Conservation (phyloP, 2,113 vertebrate genomes). For the Phalacrocorax pelagicus region DNA sequence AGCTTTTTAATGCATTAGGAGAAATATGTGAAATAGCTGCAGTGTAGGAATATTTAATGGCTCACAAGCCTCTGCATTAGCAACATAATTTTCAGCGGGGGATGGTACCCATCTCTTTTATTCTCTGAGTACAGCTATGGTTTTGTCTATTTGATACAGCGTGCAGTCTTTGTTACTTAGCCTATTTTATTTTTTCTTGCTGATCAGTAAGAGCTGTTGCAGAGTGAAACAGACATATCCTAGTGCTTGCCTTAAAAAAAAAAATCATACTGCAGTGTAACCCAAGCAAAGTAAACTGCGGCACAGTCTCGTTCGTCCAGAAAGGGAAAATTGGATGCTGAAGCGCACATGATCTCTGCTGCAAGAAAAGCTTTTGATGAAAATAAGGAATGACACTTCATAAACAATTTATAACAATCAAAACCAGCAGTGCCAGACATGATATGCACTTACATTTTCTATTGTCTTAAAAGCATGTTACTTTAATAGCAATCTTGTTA, state of each 20-base stretch:
- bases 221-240: not conserved
- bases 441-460: not conserved
- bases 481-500: not conserved
- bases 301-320: not conserved
- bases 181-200: not conserved
- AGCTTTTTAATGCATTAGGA: not conserved
- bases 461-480: not conserved
- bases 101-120: not conserved
- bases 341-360: slow-evolving; percentile 5
- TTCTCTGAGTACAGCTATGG: not conserved
- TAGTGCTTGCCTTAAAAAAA: not conserved
- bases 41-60: slow-evolving; percentile 13
- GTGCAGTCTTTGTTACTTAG: not conserved
- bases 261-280: slow-evolving; percentile 14
- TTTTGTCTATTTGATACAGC: not conserved
- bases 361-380: slow-evolving; percentile 25
- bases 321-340: slow-evolving; percentile 6
- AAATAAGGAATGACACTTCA: slow-evolving; percentile 25
- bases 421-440: not conserved
- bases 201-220: not conserved
- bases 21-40: slow-evolving; percentile 28
- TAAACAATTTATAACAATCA: slow-evolving; percentile 58
- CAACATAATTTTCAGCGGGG: not conserved
- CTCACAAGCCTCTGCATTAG: slow-evolving; percentile 44
- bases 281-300: slow-evolving; percentile 32